Base-by-base conservation (phyloP, 2,113 vertebrate species). In the Hepsetus odoe region DNA sequence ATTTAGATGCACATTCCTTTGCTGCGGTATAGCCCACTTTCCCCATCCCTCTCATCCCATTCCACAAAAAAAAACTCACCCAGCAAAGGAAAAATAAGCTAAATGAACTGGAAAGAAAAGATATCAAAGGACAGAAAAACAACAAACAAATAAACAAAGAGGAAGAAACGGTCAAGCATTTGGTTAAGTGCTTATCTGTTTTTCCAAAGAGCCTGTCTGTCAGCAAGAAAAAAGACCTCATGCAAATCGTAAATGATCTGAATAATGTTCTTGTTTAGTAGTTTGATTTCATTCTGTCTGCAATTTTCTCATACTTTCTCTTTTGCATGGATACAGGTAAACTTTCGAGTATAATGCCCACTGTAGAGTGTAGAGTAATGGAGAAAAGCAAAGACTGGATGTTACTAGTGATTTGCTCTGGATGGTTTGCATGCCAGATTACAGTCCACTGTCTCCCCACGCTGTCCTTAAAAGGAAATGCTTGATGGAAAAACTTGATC, bases 331-430 rank as follows among this genome's bases (percentile, higher is more conserved):
- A 80, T 70, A 88, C 82, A 88, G 83, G 94, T 93, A 94, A 95
- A 93, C 90, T 72, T 94, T 94, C 89, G 92, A 95, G 93, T 94
- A 94, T 91, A 92, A 88, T 76, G 91, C 91, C 92, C 90, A 88
- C 84, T 80, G 85, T 86, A 84, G 85, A 85, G 76, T 80, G 85
- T 86, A 84, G 85, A 85, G 76, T 65, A 80, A 82, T 77, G 59
- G 61, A 81, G 59, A 49, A 77, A 80, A 65, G 71, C 51, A 73
- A 72, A 67, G 58, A 71, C 26, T 72, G 79, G 67, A 69, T 79
- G 74, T 77, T 76, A 35, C 61, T 65, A 75, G 49, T 76, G 76
- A 71, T 75, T 53, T 74, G 53, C 59, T 75, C 55, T 74, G 71
- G 62, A 74, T 80, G 71, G 51, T 46, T 80, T 74, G 76, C 66